Conservation (phyloP, 1,140 invertebrate genomes). For the Neodiprion lecontei region DNA sequence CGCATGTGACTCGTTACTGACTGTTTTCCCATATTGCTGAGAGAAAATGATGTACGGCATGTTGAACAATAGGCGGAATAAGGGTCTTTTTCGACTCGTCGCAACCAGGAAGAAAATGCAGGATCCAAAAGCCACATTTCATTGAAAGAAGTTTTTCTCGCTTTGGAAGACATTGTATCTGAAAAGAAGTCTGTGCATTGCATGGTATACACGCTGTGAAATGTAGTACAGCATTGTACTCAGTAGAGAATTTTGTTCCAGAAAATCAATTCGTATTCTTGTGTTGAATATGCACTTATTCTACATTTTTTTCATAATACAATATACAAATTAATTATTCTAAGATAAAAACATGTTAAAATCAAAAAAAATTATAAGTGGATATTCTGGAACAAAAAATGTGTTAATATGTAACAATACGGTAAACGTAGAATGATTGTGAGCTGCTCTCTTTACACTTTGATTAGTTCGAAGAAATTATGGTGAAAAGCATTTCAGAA, state of each 20-base stretch:
- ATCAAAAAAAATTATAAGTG: constrained; percentile 1
- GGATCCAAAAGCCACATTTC: background rate
- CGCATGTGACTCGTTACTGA: background rate
- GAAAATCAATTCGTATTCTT: background rate
- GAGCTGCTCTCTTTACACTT: background rate
- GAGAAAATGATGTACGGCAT: background rate
- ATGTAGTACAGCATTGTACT: background rate
- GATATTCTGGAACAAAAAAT: background rate
- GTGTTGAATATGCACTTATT: background rate
- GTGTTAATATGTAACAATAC: background rate
- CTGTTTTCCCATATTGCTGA: constrained; percentile 1
- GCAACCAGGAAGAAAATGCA: constrained; percentile 4
- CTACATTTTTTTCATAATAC: background rate
- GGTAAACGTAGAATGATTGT: background rate
- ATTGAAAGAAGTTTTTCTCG: constrained; percentile 1
- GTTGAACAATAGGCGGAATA: background rate
- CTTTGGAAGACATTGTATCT: constrained; percentile 7
- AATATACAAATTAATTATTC: constrained; percentile 5
- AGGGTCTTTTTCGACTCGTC: background rate
- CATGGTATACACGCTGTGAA: background rate
- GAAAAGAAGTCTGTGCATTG: background rate
- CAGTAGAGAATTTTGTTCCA: background rate
- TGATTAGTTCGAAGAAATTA: background rate
- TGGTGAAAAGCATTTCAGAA: background rate
- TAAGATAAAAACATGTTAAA: background rate